Evolutionary conservation across 2,888 invertebrate species (phyloP).

Genomic region (Macrosiphum euphorbiae): DNA sequence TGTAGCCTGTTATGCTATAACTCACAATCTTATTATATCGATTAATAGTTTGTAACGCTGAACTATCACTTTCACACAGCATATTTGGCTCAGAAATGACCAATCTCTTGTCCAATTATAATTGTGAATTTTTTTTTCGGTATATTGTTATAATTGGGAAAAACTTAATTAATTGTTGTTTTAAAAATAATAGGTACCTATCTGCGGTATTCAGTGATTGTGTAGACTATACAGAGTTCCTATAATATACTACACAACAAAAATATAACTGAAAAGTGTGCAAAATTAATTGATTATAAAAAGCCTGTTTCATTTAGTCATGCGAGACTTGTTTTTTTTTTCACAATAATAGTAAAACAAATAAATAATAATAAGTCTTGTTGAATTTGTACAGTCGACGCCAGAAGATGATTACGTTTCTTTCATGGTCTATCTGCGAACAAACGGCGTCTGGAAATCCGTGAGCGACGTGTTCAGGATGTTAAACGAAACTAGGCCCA

Average conservation of each 20-base stretch:
- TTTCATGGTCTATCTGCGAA: slow-evolving; percentile 32
- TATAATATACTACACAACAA: neutral
- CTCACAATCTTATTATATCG: neutral
- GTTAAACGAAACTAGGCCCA: slow-evolving; percentile 35
- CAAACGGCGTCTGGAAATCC: slow-evolving; percentile 20
- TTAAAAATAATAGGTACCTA: neutral
- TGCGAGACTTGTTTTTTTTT: neutral
- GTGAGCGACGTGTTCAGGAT: neutral
- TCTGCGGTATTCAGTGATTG: neutral
- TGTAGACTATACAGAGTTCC: neutral
- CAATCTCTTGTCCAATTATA: neutral
- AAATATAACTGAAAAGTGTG: neutral
- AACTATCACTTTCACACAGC: neutral
- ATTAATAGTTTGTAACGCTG: neutral
- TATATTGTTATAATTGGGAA: neutral
- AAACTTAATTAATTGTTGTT: neutral
- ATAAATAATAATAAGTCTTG: neutral
- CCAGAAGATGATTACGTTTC: slow-evolving; percentile 1
- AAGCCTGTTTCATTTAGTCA: neutral
- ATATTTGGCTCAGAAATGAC: neutral
- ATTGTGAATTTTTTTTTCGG: neutral
- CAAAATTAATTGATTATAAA: neutral
- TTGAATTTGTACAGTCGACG: neutral
- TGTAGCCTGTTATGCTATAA: neutral
- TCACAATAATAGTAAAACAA: neutral